A percentile compares a stretch with the other conserved stretches of the same genome.
Evolutionary conservation across 1,140 invertebrate species (phyloP).

Genomic region (Lepidotrigona ventralis): DNA sequence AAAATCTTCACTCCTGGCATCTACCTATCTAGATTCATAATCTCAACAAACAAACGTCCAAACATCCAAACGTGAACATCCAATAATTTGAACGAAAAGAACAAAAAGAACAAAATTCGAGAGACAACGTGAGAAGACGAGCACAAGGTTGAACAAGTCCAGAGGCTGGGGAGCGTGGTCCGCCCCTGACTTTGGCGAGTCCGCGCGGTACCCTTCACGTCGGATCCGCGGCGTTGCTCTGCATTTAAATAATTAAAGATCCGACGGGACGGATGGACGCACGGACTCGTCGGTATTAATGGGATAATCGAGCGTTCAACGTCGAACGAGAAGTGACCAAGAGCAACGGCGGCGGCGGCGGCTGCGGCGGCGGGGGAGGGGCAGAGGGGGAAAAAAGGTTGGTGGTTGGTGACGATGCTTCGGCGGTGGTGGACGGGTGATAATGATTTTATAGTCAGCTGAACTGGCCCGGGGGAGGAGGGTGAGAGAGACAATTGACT

Average conservation of each 20-base stretch:
- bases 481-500: conserved; percentile 79
- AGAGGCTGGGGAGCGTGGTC: conserved; percentile 4
- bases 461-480: conserved; percentile 69
- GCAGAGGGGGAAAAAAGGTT: conserved; percentile 20
- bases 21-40: too few relatives aligned
- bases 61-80: too few relatives aligned
- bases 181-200: conserved; percentile 59
- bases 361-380: not conserved
- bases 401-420: conserved; percentile 53
- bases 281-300: conserved; percentile 75
- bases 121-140: conserved; percentile 14
- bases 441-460: conserved; percentile 80
- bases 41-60: too few relatives aligned
- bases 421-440: conserved; percentile 71
- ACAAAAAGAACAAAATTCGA: not conserved
- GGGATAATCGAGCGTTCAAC: conserved; percentile 76
- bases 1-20: too few relatives aligned
- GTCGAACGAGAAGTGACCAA: conserved; percentile 59
- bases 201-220: conserved; percentile 50
- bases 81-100: too few relatives aligned
- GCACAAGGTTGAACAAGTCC: not conserved
- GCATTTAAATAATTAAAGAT: conserved; percentile 78
- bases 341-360: not conserved
- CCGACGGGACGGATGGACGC: conserved; percentile 71
- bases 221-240: conserved; percentile 65